phyloP scores from a whole-genome alignment of 2,797 vertebrate species.

The Hyperoplus immaculatus region DNA sequence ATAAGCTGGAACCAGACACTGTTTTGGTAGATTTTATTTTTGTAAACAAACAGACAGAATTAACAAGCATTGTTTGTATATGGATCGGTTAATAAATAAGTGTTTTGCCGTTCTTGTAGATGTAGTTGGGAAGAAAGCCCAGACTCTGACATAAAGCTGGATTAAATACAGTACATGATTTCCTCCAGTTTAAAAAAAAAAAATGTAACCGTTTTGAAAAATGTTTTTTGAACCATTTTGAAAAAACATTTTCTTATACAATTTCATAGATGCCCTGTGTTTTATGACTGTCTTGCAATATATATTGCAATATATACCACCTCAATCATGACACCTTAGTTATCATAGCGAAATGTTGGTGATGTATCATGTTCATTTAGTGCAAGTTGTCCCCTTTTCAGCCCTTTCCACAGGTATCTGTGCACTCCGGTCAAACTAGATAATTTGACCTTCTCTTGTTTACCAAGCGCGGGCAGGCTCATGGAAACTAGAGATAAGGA shows the following conservation, averaged over 20 bases:
- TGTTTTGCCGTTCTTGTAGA: no score
- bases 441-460: constrained; percentile 54
- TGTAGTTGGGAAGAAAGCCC: not conserved
- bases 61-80: no score
- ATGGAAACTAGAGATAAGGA: constrained; percentile 39
- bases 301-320: no score
- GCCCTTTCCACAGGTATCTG: constrained; percentile 7
- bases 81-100: no score
- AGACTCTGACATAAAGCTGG: not conserved
- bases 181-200: not conserved
- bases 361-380: constrained; percentile 7
- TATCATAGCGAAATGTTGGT: not conserved
- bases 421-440: constrained; percentile 36
- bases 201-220: no score
- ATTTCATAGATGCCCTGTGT: not conserved
- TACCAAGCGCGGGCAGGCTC: constrained; percentile 30
- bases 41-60: no score
- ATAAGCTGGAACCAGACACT: no score
- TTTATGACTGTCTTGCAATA: no score
- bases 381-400: constrained; percentile 8
- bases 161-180: not conserved
- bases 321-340: not conserved
- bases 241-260: not conserved
- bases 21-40: no score
- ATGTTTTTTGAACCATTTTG: not conserved